Evolutionary conservation across 2,888 invertebrate species (phyloP), one percentile per base, ranked within the genome.

Genomic region (Pharmacophagus antenor): DNA sequence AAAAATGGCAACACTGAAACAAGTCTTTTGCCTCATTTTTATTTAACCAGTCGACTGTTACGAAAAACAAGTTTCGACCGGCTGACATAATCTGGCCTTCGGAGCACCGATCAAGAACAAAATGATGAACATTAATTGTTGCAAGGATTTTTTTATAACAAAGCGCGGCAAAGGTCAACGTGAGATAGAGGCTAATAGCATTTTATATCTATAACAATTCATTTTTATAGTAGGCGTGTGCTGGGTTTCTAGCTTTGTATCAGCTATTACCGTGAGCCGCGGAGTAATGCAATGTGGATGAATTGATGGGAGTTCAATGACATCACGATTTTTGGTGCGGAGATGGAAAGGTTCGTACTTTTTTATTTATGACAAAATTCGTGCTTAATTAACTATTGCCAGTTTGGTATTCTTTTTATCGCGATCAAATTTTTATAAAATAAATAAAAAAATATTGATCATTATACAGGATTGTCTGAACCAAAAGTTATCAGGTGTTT

Each of bases 51-150:
- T 44, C 56, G 65, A 67, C 72, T 72, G 74, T 71, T 72, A 77
- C 65, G 54, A 60, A 63, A 63, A 76, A 77, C 77, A 65, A 69
- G 79, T 78, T 77, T 64, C 62, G 58, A 42, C 67, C 63, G 74
- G 70, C 74, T 79, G 79, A 76, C 76, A 77, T 79, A 78, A 79
- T 69, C 65, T 72, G 73, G 70, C 79, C 79, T 79, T 79, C 79
- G 66, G 57, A 70, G 65, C 59, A 54, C 37, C 8, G 20, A 53
- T 48, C 46, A 31, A 58, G 37, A 58, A 58, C 53, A 58, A 58
- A 65, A 61, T 63, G 66, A 69, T 67, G 67, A 65, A 63, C 65
- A 66, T 63, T 66, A 69, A 69, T 64, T 66, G 66, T 69, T 66
- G 65, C 69, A 69, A 70, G 67, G 64, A 63, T 67, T 70, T 67